Evolutionary conservation across 2,113 vertebrate species (phyloP).

Genomic region (Psophia crepitans): DNA sequence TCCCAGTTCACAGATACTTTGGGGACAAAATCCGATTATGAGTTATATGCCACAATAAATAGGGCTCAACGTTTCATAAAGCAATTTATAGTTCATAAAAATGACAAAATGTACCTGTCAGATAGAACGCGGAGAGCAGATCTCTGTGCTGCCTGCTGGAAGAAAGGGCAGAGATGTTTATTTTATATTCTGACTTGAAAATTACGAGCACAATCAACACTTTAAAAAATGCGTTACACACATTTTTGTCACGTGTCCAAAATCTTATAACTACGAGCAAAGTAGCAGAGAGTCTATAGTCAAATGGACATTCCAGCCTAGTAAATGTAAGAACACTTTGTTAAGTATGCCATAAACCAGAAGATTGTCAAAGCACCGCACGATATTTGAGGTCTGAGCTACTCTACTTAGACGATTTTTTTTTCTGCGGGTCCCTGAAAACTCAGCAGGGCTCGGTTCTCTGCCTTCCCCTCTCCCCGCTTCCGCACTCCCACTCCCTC

Average conservation of each 20-base stretch:
- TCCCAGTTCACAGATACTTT: slow-evolving; percentile 77
- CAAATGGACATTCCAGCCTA: slow-evolving; percentile 46
- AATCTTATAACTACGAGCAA: slow-evolving; percentile 57
- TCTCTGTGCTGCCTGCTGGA: slow-evolving; percentile 83
- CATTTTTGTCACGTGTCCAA: slow-evolving; percentile 71
- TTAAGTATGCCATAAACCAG: neutral
- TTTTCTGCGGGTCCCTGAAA: slow-evolving; percentile 4
- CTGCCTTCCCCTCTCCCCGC: neutral
- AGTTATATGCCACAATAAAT: slow-evolving; percentile 83
- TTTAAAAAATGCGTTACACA: slow-evolving; percentile 61
- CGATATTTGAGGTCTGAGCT: slow-evolving; percentile 8
- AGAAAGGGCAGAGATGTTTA: slow-evolving; percentile 83
- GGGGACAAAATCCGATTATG: slow-evolving; percentile 81
- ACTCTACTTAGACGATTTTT: neutral
- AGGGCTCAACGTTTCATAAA: slow-evolving; percentile 81
- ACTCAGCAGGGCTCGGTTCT: neutral
- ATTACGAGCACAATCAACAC: slow-evolving; percentile 76
- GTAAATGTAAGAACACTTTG: slow-evolving; percentile 16
- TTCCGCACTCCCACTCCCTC: slow-evolving; percentile 11
- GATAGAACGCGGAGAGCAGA: slow-evolving; percentile 77
- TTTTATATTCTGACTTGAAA: slow-evolving; percentile 80
- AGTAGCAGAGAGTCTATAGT: slow-evolving; percentile 5
- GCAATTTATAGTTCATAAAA: slow-evolving; percentile 87
- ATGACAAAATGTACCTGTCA: slow-evolving; percentile 87
- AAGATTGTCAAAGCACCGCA: slow-evolving; percentile 3